Base-by-base conservation (phyloP, 2,797 vertebrate species). In the Leucoraja ocellata region DNA sequence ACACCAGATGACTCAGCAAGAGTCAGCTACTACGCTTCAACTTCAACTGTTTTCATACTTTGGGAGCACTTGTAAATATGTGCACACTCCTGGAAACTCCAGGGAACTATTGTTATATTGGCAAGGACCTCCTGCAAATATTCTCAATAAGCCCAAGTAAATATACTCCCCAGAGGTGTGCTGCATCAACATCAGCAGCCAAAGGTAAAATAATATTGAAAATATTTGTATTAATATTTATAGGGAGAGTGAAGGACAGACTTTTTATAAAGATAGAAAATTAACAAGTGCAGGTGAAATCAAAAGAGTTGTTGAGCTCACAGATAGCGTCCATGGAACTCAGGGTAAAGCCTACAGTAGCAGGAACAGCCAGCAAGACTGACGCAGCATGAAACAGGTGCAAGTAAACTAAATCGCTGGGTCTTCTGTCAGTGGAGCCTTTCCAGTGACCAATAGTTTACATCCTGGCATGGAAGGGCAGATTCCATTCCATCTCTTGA, bases 371-470 rank as follows among this genome's bases (percentile, higher is more conserved):
- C 71, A 74, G 23, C 9, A 32, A 13, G 16, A 71, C 54, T 65
- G 46, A 61, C 93, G 54, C 10, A n/a, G 65, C 86, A 39, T 21
- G 8, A 14, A 74, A 71, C 80, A 73, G 79, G 93, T 93, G 80
- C 9, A 88, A 86, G 68, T 74, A 28, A 79, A 84, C 36, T 83
- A 73, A 83, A 79, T 84, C 78, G 46, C 65, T n/a, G 39, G 14
- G 10, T 46, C n/a, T 21, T 92, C 73, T 28, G 25, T 91, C 71
- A 54, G 36, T 5, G 36, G n/a, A 71, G 73, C 10, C 68, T 74
- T 54, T 92, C 90, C 25, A 92, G 23, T 92, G 71, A 76, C 90
- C 73, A 71, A 11, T 39, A 92, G 71, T 74, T 92, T 92, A 74
- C 65, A 76, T 54, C 3, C 39, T 92, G 68, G 71, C 90, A 76